A percentile compares a stretch with the other conserved stretches of the same genome.
phyloP scores from a whole-genome alignment of 2,888 invertebrate genomes.

The Latrodectus elegans region DNA sequence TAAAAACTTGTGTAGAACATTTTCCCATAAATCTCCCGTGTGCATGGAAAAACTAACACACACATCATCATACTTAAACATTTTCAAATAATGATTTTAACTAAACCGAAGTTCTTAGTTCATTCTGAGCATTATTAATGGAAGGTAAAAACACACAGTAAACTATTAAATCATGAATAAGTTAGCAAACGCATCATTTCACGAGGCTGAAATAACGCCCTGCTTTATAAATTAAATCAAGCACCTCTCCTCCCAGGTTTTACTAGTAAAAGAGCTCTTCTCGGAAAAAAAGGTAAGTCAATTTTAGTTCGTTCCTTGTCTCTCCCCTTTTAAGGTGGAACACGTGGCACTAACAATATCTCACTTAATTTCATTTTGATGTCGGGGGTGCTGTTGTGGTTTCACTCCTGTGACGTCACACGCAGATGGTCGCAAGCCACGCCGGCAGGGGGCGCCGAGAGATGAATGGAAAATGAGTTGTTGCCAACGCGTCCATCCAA shows the following conservation, averaged over 20 bases:
- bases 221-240: no score
- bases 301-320: constrained; percentile 20
- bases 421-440: constrained; percentile 46
- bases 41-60: no score
- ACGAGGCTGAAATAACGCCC: no score
- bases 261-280: constrained; percentile 22
- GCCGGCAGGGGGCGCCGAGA: constrained; percentile 46
- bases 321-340: constrained; percentile 48
- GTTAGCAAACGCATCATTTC: no score
- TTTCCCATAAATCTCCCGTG: no score
- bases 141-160: no score
- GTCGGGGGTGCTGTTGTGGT: constrained; percentile 62
- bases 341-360: constrained; percentile 66
- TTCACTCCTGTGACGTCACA: constrained; percentile 58
- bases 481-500: constrained; percentile 56
- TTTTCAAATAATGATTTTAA: no score
- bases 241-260: background rate
- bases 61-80: no score
- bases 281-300: constrained; percentile 50
- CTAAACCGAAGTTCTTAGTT: no score
- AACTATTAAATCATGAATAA: no score
- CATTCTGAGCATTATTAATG: no score
- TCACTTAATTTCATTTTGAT: constrained; percentile 68
- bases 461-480: constrained; percentile 47
- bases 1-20: no score